Evolutionary conservation across 1,140 invertebrate species (phyloP).

Genomic region (Drosophila repleta): DNA sequence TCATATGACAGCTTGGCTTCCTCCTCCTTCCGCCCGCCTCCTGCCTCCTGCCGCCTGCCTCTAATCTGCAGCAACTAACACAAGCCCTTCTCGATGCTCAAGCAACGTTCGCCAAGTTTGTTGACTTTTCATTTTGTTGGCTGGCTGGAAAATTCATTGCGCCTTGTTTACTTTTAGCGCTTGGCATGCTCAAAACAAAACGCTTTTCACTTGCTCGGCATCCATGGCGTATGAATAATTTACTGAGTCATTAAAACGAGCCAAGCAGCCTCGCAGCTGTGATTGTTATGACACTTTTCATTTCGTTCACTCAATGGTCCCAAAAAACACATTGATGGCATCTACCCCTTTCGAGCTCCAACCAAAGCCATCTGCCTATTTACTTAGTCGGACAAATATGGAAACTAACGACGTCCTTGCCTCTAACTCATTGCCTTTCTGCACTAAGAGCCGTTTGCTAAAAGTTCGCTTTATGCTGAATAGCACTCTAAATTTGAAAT

Average conservation of each 20-base stretch:
- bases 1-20: slow-evolving; percentile 55
- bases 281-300: slow-evolving; percentile 80
- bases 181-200: slow-evolving; percentile 79
- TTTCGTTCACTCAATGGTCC: slow-evolving; percentile 56
- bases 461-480: no score
- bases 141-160: slow-evolving; percentile 69
- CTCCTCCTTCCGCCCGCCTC: not conserved
- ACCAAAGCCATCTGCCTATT: slow-evolving; percentile 1
- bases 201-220: slow-evolving; percentile 66
- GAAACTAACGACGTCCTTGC: slow-evolving; percentile 4
- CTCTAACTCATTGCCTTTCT: no score
- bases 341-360: slow-evolving; percentile 8
- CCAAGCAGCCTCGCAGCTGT: slow-evolving; percentile 37
- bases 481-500: no score
- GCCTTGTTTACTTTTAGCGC: slow-evolving; percentile 80
- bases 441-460: no score
- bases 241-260: slow-evolving; percentile 77
- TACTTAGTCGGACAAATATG: slow-evolving; percentile 22
- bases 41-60: not conserved
- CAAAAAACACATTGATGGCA: slow-evolving; percentile 50
- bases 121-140: slow-evolving; percentile 83
- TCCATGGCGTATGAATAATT: slow-evolving; percentile 81
- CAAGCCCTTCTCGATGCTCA: slow-evolving; percentile 25
- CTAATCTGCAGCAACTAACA: not conserved
- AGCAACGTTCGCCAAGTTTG: slow-evolving; percentile 61